phyloP scores from a whole-genome alignment of 2,797 vertebrate genomes.

The Diceros bicornis region DNA sequence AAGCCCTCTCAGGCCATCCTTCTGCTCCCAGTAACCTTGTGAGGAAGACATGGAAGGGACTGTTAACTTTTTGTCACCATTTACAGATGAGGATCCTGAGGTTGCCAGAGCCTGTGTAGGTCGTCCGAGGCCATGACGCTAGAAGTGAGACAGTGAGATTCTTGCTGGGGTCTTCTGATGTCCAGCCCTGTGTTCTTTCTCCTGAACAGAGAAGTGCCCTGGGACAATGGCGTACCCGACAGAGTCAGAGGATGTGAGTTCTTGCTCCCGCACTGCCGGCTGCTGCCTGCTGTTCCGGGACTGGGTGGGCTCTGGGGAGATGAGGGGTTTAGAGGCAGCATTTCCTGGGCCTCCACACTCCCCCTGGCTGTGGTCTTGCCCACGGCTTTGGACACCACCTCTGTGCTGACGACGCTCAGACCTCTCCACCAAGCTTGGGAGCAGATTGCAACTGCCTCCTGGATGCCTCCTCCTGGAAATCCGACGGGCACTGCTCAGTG shows the following conservation, averaged over 20 bases:
- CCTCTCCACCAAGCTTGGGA: background rate
- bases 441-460: background rate
- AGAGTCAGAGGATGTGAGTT: background rate
- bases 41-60: background rate
- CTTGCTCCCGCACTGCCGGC: background rate
- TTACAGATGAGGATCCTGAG: background rate
- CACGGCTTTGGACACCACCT: background rate
- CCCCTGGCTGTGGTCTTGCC: background rate
- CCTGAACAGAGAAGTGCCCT: too few relatives aligned
- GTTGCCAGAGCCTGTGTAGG: background rate
- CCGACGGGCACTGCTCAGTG: background rate
- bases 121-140: background rate
- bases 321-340: background rate
- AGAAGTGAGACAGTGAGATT: background rate
- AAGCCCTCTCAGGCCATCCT: background rate
- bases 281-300: background rate
- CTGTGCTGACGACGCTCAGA: background rate
- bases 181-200: background rate
- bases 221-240: background rate
- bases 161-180: background rate
- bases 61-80: background rate
- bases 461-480: background rate
- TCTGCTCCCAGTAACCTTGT: background rate
- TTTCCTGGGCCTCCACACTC: background rate
- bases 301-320: background rate